Conservation (phyloP, 2,113 vertebrate genomes). For the Oryzias javanicus region DNA sequence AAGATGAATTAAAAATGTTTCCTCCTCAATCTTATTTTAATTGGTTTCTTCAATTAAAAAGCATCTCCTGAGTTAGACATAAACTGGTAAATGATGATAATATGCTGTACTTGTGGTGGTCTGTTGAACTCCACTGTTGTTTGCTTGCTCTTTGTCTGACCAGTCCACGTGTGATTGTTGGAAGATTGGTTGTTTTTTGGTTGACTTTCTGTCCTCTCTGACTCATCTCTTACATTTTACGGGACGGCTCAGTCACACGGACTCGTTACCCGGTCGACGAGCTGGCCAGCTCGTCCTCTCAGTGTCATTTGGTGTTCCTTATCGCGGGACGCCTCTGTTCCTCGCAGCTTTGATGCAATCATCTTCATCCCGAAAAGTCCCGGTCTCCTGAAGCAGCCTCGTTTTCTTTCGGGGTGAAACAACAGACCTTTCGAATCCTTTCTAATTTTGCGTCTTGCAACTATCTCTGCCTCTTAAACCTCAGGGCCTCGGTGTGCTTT, state of each 20-base stretch:
- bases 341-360: not conserved
- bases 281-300: slow-evolving; percentile 18
- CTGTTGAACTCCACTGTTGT: slow-evolving; percentile 46
- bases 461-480: slow-evolving; percentile 71
- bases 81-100: slow-evolving; percentile 67
- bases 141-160: slow-evolving; percentile 6
- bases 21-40: too few species aligned
- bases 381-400: slow-evolving; percentile 10
- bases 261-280: slow-evolving; percentile 29
- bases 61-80: slow-evolving; percentile 2
- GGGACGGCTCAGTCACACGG: slow-evolving; percentile 16
- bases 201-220: slow-evolving; percentile 1
- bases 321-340: slow-evolving; percentile 18
- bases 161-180: slow-evolving; percentile 15
- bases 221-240: slow-evolving; percentile 13
- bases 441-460: slow-evolving; percentile 19
- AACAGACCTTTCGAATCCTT: not conserved
- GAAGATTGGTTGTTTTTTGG: slow-evolving; percentile 10
- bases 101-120: slow-evolving; percentile 36
- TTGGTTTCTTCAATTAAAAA: not conserved
- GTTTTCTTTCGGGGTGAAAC: slow-evolving; percentile 16
- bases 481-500: slow-evolving; percentile 74
- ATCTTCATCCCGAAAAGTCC: not conserved
- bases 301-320: slow-evolving; percentile 11
- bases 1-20: too few species aligned